Conservation (phyloP, 2,888 invertebrate genomes). For the Aleiodes alternator region DNA sequence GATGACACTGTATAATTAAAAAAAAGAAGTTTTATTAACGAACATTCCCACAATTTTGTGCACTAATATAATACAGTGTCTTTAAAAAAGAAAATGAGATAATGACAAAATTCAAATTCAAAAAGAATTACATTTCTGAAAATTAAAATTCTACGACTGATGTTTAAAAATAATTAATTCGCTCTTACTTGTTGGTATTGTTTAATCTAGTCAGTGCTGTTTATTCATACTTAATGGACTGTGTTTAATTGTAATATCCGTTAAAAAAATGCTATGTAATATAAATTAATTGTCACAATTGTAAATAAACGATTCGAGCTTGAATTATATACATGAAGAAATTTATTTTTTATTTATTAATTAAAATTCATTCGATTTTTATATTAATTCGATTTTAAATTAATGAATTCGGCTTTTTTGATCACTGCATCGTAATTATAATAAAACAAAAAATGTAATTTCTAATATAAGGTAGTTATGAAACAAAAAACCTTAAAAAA, state of each 20-base stretch:
- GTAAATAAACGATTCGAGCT: slow-evolving; percentile 55
- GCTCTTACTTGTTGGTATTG: slow-evolving; percentile 60
- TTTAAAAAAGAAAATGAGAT: not conserved
- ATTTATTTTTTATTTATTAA: slow-evolving; percentile 2
- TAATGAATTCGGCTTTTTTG: too few species aligned
- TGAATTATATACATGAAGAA: slow-evolving; percentile 7
- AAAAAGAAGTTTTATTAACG: slow-evolving; percentile 1
- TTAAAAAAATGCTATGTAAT: slow-evolving; percentile 56
- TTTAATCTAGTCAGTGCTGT: slow-evolving; percentile 66
- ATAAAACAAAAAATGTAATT: too few species aligned
- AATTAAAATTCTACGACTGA: slow-evolving; percentile 19
- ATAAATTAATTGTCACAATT: slow-evolving; percentile 54
- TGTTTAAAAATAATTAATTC: slow-evolving; percentile 54
- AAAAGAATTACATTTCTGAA: not conserved
- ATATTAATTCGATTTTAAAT: too few species aligned
- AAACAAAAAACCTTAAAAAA: too few species aligned
- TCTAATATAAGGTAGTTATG: too few species aligned
- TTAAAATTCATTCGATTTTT: too few species aligned
- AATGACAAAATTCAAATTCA: not conserved
- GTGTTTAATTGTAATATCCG: slow-evolving; percentile 54
- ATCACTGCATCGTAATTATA: too few species aligned
- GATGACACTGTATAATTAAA: too few species aligned
- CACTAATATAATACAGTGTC: slow-evolving; percentile 5
- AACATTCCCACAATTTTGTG: slow-evolving; percentile 4
- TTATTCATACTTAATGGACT: slow-evolving; percentile 59